Evolutionary conservation across 2,888 invertebrate species (phyloP).

Genomic region (Phyto melanocephala): DNA sequence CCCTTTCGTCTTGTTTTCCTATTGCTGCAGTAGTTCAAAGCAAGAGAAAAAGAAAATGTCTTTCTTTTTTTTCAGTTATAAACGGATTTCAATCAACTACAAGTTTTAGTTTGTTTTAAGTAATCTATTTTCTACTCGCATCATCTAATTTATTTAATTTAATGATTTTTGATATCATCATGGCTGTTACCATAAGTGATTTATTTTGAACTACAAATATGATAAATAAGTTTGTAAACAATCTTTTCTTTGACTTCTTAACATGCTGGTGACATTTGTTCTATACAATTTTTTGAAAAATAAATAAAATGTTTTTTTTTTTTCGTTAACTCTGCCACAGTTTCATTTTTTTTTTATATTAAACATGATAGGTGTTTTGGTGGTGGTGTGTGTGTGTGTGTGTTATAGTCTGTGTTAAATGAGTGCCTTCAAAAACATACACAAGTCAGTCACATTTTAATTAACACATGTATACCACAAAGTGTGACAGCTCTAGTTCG

Average conservation of each 20-base stretch:
- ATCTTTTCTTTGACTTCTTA: conserved; percentile 7
- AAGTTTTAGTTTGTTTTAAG: conserved; percentile 42
- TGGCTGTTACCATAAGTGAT: conserved; percentile 26
- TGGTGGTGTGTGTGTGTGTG: no score
- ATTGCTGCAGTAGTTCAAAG: no score
- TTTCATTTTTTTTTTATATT: neutral
- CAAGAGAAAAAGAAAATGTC: neutral
- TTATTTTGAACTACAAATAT: conserved; percentile 30
- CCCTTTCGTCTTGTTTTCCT: neutral
- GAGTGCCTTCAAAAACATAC: conserved; percentile 32
- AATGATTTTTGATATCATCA: conserved; percentile 30
- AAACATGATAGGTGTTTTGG: no score
- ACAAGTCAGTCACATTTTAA: conserved; percentile 46
- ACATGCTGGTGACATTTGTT: conserved; percentile 17
- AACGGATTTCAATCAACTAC: conserved; percentile 49
- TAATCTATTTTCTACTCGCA: conserved; percentile 32
- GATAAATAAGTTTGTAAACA: conserved; percentile 5
- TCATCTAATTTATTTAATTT: conserved; percentile 32
- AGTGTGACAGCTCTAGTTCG: conserved; percentile 24
- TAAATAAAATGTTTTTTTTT: neutral
- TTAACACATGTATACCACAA: conserved; percentile 52
- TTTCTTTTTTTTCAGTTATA: conserved; percentile 22
- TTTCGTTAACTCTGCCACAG: neutral
- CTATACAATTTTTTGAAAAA: conserved; percentile 14
- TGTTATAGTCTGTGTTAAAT: no score